These are phyloP conservation scores for Saturnia japonica DNA, from an alignment of 2,888 invertebrate genomes.

Conservation along the genomic window DNA sequence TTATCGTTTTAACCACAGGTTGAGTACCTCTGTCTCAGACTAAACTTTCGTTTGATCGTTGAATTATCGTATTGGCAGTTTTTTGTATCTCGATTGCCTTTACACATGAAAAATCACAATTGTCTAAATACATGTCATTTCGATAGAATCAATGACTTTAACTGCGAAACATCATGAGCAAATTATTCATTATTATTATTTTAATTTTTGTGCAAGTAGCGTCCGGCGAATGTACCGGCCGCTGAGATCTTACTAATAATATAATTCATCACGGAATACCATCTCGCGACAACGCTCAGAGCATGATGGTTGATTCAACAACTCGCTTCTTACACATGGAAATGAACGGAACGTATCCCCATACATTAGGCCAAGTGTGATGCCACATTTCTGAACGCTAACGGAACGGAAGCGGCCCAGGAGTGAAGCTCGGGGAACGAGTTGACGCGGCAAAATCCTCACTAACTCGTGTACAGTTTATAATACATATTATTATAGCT, in stretches of 20 bases:
- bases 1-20: background rate
- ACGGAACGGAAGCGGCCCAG: slow-evolving; percentile 21
- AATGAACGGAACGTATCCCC: slow-evolving; percentile 40
- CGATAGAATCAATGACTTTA: slow-evolving; percentile 8
- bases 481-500: slow-evolving; percentile 57
- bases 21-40: slow-evolving; percentile 9
- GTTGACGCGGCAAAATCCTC: slow-evolving; percentile 22
- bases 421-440: slow-evolving; percentile 20
- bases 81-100: background rate
- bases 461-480: slow-evolving; percentile 53
- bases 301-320: slow-evolving; percentile 24
- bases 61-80: slow-evolving; percentile 11
- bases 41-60: background rate
- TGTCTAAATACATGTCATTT: slow-evolving; percentile 5
- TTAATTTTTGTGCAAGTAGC: slow-evolving; percentile 1
- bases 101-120: slow-evolving; percentile 10
- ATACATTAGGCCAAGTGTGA: slow-evolving; percentile 51
- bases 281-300: slow-evolving; percentile 4
- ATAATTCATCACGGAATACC: background rate
- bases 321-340: background rate
- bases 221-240: slow-evolving; percentile 1
- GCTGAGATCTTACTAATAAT: background rate
- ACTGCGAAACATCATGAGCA: background rate
- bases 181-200: slow-evolving; percentile 20
- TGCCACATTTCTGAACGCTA: slow-evolving; percentile 23